Base-by-base conservation (phyloP, 2,797 vertebrate genomes). In the Acridotheres tristis region DNA sequence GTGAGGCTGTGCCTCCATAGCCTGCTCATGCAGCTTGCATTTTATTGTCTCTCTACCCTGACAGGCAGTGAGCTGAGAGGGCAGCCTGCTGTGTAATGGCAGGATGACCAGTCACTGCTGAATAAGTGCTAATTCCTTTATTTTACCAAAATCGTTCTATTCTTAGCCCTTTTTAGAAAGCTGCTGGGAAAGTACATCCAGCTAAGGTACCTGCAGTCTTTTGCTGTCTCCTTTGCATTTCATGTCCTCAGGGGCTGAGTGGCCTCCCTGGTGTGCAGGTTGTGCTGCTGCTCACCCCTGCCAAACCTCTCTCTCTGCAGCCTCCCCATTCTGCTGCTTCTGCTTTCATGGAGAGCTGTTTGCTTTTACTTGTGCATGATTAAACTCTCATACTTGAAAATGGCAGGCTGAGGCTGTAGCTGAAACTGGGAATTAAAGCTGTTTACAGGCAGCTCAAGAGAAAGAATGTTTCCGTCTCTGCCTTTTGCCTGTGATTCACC, bases 361-460 rank as follows among this genome's bases (percentile, higher is more conserved):
- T 69, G 21, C 66, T 88, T n/a, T 34, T 32, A n/a, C 53, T 74
- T 30, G 11, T 1, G 0, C 12, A 3, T 47, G 74, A 87, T 79
- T 71, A 45, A 58, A 90, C 36, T 42, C 69, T 81, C 42, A 19
- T 68, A 22, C 21, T 32, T 82, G 51, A 48, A 84, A 91, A 71
- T 32, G 16, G 86, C 85, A 89, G 85, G 43, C 72, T 82, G 54
- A 65, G 68, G 53, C 88, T 93, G 69, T 10, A 76, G 63, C 57
- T 84, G 69, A 89, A 84, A 65, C 19, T 4, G 42, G n/a, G 54
- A 91, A 89, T 88, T 83, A 78, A 85, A 88, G 89, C 57, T 88
- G 67, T n/a, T 88, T 50, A 53, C 50, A 68, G 32, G 54, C 69
- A 83, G 42, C 74, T 74, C 12, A 22, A 77, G 85, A 88, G 54